Evolutionary conservation across 2,113 vertebrate species (phyloP).

Genomic region (Platycercus adscitus): DNA sequence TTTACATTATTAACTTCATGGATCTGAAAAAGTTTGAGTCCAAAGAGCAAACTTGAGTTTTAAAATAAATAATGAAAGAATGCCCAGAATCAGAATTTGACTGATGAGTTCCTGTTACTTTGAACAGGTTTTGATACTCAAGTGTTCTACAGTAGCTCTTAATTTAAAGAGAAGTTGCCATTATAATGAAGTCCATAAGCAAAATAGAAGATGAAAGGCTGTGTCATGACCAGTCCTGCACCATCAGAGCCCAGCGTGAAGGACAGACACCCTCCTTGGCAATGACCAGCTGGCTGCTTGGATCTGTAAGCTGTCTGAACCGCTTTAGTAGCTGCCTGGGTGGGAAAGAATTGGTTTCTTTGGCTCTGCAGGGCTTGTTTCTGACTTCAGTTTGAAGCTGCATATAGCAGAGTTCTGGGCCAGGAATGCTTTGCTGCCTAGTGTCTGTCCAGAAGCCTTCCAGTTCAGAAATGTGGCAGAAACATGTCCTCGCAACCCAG

Average conservation of each 20-base stretch:
- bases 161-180: background rate
- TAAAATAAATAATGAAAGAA: background rate
- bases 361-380: background rate
- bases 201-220: background rate
- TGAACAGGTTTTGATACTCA: background rate
- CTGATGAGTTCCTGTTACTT: background rate
- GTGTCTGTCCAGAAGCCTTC: background rate
- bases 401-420: fast-evolving
- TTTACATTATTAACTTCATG: background rate
- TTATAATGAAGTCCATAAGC: background rate
- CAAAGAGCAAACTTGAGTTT: background rate
- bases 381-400: background rate
- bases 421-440: background rate
- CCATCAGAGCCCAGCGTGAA: background rate
- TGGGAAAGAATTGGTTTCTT: background rate
- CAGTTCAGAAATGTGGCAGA: background rate
- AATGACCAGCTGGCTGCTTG: fast-evolving
- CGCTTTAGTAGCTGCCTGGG: background rate
- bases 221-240: background rate
- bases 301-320: background rate
- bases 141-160: background rate
- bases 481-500: background rate
- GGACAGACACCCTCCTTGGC: background rate
- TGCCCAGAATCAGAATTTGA: background rate
- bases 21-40: background rate